Conservation (phyloP, 2,113 vertebrate species). For the Ciconia boyciana region DNA sequence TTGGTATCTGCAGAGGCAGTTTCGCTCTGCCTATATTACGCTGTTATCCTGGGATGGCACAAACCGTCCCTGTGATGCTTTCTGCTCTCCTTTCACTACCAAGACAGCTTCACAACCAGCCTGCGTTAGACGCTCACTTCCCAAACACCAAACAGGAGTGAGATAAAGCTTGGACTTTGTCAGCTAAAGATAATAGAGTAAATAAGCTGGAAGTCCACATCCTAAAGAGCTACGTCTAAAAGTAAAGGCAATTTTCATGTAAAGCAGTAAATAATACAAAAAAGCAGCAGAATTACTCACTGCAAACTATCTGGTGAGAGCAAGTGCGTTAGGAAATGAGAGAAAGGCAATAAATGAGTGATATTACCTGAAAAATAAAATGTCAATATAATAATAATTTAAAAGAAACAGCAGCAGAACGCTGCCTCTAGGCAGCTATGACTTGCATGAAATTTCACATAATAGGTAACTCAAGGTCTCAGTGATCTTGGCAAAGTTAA, state of each 20-base stretch:
- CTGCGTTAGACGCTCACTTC: not conserved
- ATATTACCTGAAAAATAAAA: constrained; percentile 30
- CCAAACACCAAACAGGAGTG: not conserved
- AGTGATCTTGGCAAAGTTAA: not conserved
- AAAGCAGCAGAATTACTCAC: not conserved
- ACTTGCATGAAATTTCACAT: constrained; percentile 2
- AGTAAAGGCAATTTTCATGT: not conserved
- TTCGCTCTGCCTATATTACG: not conserved
- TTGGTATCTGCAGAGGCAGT: not conserved
- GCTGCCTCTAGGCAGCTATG: not conserved
- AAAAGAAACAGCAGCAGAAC: not conserved
- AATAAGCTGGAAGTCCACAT: not conserved
- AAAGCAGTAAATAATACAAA: not conserved
- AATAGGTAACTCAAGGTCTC: constrained; percentile 21
- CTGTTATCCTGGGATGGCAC: not conserved
- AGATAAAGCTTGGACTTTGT: not conserved
- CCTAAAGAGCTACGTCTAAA: not conserved
- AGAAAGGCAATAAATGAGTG: not conserved
- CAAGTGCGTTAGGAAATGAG: not conserved
- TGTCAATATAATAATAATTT: constrained; percentile 6
- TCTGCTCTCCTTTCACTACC: not conserved
- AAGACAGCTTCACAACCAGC: not conserved
- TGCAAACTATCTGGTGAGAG: not conserved
- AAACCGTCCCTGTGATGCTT: not conserved
- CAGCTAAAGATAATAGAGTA: not conserved